Base-by-base conservation (phyloP, 2,888 invertebrate genomes). In the Orthosia gracilis region DNA sequence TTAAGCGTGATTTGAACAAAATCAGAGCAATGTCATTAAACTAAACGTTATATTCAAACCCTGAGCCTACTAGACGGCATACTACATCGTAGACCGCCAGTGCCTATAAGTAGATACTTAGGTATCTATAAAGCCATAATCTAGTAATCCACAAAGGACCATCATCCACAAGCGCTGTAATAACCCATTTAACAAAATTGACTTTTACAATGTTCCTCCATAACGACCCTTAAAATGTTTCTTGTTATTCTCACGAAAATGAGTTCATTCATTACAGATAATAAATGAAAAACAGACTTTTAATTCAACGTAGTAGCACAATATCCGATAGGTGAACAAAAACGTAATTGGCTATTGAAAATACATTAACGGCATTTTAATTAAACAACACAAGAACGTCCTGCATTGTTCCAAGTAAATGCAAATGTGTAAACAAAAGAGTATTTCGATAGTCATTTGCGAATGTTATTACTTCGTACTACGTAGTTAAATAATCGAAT, bases 171-270 rank as follows among this genome's bases (percentile, higher is more conserved):
- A 73, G 47, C 66, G 52, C 57, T 52, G 23, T 77, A 66, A 73
- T 73, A 78, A 73, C 47, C 66, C 73, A 78, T 78, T 73, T 73
- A 78, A 63, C 57, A 66, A 78, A 73, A 78, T 78, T 78, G 78
- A 78, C 78, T 78, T 71, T 78, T 58, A 78, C 73, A 67, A 67
- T 78, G 63, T 76, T 78, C 62, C 21, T 31, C 57, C 62, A 40
- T 77, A 78, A 73, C 61, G 78, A 52, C 62, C 66, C 26, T n/a
- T 45, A 65, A 77, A 71, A 72, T 77, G 61, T 73, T 73, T 57
- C 77, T 57, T 57, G 23, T 78, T 52, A 62, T 72, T 66, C 54
- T 57, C 62, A 40, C 52, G 26, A 73, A 66, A 72, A 58, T 63
- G 61, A 54, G 49, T 59, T 40, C 40, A 63, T 58, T 63, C 31